Conservation (phyloP, 2,113 vertebrate species). For the Corythornis cristatus region DNA sequence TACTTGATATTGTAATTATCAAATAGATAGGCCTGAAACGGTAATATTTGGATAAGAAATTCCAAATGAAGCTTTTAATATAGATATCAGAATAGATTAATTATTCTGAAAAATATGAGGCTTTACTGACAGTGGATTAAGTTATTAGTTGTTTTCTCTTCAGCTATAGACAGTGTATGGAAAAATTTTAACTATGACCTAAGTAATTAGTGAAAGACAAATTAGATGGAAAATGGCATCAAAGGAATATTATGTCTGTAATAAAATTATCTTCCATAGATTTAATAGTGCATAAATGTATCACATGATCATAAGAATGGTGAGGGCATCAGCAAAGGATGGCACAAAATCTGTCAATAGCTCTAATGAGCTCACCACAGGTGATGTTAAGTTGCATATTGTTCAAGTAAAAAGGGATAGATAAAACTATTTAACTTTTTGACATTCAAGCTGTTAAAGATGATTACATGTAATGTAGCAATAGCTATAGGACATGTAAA, state of each 20-base stretch:
- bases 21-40: background rate
- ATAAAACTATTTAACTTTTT: conserved; percentile 68
- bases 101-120: background rate
- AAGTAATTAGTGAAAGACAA: background rate
- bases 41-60: background rate
- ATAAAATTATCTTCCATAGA: background rate
- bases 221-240: background rate
- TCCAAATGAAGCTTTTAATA: background rate
- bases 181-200: background rate
- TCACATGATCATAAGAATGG: background rate
- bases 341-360: conserved; percentile 16
- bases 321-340: background rate
- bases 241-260: background rate
- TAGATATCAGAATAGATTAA: background rate
- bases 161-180: background rate
- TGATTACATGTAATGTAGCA: conserved; percentile 63
- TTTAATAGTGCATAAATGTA: background rate
- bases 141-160: background rate
- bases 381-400: conserved; percentile 45
- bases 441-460: conserved; percentile 63
- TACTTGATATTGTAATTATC: background rate
- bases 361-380: background rate
- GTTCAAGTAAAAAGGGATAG: conserved; percentile 26
- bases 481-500: conserved; percentile 58
- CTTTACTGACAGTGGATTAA: background rate